Base-by-base conservation (phyloP, 1,140 invertebrate species). In the Drosophila carrolli region DNA sequence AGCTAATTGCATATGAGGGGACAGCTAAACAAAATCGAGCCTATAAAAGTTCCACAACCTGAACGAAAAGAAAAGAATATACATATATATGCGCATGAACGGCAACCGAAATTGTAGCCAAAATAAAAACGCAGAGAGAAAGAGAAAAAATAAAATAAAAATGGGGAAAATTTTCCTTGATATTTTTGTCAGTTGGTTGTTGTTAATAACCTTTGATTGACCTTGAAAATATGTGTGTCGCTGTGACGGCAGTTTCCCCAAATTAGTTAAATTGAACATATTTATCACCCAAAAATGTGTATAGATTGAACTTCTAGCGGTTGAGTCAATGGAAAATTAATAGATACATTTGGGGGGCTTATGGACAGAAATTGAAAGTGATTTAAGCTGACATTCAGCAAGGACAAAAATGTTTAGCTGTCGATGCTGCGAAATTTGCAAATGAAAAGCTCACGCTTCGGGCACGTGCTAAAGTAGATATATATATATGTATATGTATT, bases 191-290 rank as follows among this genome's bases (percentile, higher is more conserved):
- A 73, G 78, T 90, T 90, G 50, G 50, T 51, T 53, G 68, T 72
- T 72, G 86, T 86, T 83, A 91, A 91, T 85, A 91, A 91, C 89
- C 89, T 91, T 80, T 91, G 72, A 80, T 85, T 89, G 89, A 91
- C 89, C 89, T 91, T 91, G 89, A 91, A 88, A 90, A 68, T 58
- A 75, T 88, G 78, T 78, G 56, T 75, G 62, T 48, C 62, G 78
- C n/a, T 11, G 29, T 27, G 10, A 46, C 46, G 58, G 50, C 61
- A 75, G 44, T 67, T 54, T 56, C 58, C 54, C 44, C 70, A 89
- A 88, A 86, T 88, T 80, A 89, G 61, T 89, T 77, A 77, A 88
- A 80, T 88, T 89, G 83, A 63, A 70, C 86, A 78, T 67, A 78
- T 81, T 48, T 62, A 62, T 41, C 35, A 56, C 48, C 61, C 27